phyloP scores from a whole-genome alignment of 2,888 invertebrate genomes.

The Abscondita cerata region DNA sequence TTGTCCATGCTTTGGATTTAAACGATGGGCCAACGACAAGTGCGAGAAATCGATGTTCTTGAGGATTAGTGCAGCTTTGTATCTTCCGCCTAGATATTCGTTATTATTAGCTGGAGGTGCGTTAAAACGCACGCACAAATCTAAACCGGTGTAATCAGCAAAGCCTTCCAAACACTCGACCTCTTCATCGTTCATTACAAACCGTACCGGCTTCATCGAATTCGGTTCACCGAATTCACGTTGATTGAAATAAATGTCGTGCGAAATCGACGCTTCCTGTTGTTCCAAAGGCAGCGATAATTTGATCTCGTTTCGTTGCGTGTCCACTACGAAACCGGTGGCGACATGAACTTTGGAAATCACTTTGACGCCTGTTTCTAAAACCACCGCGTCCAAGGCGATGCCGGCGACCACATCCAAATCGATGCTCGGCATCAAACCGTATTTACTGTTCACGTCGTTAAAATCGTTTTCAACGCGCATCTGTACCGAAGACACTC shows the following conservation, averaged over 20 bases:
- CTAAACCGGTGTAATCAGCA: constrained; percentile 70
- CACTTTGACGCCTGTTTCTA: constrained; percentile 79
- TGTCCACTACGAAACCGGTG: constrained; percentile 76
- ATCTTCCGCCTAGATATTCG: constrained; percentile 68
- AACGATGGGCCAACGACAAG: too few species aligned
- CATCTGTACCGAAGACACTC: constrained; percentile 72
- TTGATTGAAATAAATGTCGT: constrained; percentile 69
- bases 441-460: constrained; percentile 70
- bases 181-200: constrained; percentile 59
- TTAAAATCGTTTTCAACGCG: constrained; percentile 66
- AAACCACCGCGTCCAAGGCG: constrained; percentile 70
- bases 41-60: constrained; percentile 72
- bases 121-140: constrained; percentile 72
- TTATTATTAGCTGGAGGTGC: constrained; percentile 50
- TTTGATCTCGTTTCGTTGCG: too few species aligned
- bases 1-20: too few species aligned
- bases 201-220: constrained; percentile 54
- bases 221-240: constrained; percentile 67
- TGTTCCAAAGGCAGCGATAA: constrained; percentile 80
- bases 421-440: constrained; percentile 76
- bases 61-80: constrained; percentile 68
- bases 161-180: constrained; percentile 78
- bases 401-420: constrained; percentile 69
- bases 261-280: constrained; percentile 76
- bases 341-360: constrained; percentile 78